Evolutionary conservation across 2,113 vertebrate species (phyloP).

Genomic region (Cyprinus carpio): DNA sequence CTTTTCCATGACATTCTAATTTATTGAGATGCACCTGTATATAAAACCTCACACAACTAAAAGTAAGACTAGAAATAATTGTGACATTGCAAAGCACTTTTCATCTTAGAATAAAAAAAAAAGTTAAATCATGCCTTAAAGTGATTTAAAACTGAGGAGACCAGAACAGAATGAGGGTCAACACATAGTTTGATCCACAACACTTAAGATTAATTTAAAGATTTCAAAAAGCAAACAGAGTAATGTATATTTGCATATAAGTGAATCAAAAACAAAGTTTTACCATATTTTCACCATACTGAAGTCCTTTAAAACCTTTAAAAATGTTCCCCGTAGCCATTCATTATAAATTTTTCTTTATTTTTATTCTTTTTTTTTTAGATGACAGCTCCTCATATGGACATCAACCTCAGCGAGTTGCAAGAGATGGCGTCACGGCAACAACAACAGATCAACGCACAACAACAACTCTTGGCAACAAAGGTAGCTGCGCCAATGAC

Average conservation of each 20-base stretch:
- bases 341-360: background rate
- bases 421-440: slow-evolving; percentile 91
- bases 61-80: no score
- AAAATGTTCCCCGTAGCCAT: background rate
- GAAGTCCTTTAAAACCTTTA: background rate
- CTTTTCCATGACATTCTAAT: no score
- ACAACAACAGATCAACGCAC: slow-evolving; percentile 90
- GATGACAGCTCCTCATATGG: slow-evolving; percentile 81
- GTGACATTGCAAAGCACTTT: no score
- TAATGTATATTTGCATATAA: background rate
- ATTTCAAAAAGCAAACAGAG: background rate
- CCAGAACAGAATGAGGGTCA: background rate
- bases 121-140: no score
- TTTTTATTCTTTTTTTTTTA: slow-evolving; percentile 63
- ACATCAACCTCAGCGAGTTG: slow-evolving; percentile 86
- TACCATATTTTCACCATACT: background rate
- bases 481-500: slow-evolving; percentile 74
- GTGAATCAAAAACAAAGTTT: background rate
- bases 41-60: no score
- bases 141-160: no score
- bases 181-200: background rate
- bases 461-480: slow-evolving; percentile 87
- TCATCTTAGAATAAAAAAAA: no score
- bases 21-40: no score
- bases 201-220: background rate